Conservation (phyloP, 2,113 vertebrate species). For the Carlito syrichta region DNA sequence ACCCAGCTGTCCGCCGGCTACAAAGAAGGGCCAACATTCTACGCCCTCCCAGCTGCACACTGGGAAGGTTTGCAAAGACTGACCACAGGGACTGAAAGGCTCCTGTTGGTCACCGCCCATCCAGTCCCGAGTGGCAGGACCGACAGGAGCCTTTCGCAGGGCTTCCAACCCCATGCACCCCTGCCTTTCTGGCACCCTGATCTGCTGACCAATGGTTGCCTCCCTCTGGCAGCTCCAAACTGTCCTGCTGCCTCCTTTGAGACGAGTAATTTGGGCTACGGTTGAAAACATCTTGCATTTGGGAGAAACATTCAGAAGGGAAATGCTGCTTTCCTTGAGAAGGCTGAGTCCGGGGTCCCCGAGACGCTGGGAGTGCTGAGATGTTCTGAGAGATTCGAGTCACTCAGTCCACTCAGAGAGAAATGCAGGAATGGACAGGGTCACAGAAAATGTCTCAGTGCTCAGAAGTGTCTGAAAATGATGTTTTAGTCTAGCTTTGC, state of each 20-base stretch:
- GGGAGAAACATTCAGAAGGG: neutral
- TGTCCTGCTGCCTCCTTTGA: neutral
- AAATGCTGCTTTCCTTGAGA: neutral
- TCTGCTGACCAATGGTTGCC: neutral
- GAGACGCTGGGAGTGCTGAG: neutral
- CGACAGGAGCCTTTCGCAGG: neutral
- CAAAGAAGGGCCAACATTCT: neutral
- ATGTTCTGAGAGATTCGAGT: neutral
- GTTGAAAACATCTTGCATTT: neutral
- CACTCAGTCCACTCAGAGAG: neutral
- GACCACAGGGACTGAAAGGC: too few relatives aligned
- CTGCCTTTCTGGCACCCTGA: neutral
- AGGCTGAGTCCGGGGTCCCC: neutral
- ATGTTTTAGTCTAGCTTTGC: neutral
- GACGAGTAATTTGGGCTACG: neutral
- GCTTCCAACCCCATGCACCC: too few relatives aligned
- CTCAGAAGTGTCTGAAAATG: neutral
- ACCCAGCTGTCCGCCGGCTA: neutral
- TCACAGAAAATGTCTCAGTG: neutral
- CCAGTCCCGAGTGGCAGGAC: too few relatives aligned
- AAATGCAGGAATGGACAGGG: neutral
- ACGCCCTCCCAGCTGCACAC: neutral
- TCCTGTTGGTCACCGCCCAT: too few relatives aligned
- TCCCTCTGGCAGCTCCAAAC: neutral
- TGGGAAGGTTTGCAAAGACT: neutral